Evolutionary conservation across 1,140 invertebrate species (phyloP).

Genomic region (Sitobion miscanthi): DNA sequence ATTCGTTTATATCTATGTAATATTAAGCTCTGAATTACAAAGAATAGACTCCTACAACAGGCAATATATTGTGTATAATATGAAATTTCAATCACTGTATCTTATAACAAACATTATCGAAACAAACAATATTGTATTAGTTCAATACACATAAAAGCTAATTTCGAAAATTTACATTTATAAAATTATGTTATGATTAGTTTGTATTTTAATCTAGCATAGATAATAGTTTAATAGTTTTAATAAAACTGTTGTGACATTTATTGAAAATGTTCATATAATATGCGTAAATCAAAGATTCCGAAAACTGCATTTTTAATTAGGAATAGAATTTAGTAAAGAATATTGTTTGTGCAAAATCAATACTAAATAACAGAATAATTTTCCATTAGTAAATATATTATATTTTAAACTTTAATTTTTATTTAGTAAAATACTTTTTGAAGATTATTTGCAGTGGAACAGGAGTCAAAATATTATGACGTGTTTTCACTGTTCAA

Average conservation of each 20-base stretch:
- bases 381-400: background rate
- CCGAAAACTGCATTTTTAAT: background rate
- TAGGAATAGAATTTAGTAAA: background rate
- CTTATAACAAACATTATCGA: background rate
- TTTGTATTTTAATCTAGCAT: background rate
- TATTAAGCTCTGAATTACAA: no score
- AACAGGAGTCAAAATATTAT: background rate
- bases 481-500: background rate
- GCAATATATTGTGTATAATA: no score
- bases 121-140: no score
- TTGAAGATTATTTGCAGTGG: background rate
- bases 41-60: background rate
- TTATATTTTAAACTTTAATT: background rate
- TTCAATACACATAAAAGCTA: no score
- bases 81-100: no score
- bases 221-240: background rate
- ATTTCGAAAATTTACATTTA: no score
- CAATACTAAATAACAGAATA: background rate
- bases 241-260: background rate
- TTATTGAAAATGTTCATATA: background rate
- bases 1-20: no score
- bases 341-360: background rate
- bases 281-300: background rate
- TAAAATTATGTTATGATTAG: no score
- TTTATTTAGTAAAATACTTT: background rate